Evolutionary conservation across 2,113 vertebrate species (phyloP).

Genomic region (Macrotus californicus): DNA sequence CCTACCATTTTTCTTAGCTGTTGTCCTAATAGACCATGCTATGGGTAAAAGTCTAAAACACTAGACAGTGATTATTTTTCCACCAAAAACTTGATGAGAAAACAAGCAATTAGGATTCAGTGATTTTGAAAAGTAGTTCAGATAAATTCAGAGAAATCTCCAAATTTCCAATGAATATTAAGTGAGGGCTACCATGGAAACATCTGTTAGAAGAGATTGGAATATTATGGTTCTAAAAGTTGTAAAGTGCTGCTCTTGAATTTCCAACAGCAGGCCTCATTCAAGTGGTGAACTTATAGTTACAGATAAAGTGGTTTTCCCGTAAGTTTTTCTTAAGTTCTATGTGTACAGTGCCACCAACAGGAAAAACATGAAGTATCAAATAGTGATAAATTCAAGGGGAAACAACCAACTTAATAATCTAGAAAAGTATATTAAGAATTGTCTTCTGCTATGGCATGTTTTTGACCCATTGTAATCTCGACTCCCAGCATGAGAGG

Average conservation of each 20-base stretch:
- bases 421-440: not conserved
- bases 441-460: not conserved
- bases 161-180: not conserved
- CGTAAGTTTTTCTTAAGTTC: not conserved
- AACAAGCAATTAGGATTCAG: not conserved
- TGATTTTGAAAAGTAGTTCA: not conserved
- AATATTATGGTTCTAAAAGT: not conserved
- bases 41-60: not conserved
- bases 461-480: not conserved
- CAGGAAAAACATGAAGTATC: slow-evolving; percentile 20
- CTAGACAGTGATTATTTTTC: not conserved
- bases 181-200: not conserved
- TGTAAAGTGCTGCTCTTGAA: not conserved
- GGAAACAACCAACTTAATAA: not conserved
- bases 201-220: not conserved
- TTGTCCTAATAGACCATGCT: not conserved
- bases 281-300: not conserved
- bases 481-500: not conserved
- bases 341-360: slow-evolving; percentile 45
- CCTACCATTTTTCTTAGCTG: not conserved
- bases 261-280: not conserved
- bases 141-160: not conserved
- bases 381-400: not conserved
- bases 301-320: not conserved
- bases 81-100: not conserved